Evolutionary conservation across 2,113 vertebrate genomes (phyloP).

Genomic region (Lagopus muta): DNA sequence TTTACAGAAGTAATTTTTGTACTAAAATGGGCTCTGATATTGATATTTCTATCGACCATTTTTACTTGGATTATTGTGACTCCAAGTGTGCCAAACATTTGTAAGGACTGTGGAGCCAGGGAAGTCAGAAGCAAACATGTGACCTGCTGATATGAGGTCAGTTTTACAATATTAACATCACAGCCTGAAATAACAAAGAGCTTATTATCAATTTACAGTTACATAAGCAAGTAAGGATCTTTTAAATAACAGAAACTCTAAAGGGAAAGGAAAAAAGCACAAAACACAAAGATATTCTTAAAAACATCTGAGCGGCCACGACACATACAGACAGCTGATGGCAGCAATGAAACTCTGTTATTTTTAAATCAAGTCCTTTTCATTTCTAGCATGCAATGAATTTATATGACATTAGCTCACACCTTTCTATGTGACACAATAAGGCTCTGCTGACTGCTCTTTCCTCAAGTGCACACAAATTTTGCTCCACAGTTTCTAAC

Average conservation of each 20-base stretch:
- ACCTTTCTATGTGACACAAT: background rate
- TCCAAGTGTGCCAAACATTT: background rate
- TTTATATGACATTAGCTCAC: conserved; percentile 1
- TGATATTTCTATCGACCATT: background rate
- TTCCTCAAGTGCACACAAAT: background rate
- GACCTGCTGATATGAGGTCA: background rate
- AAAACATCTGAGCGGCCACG: background rate
- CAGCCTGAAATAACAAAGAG: background rate
- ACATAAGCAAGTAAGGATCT: background rate
- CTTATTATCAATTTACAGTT: background rate
- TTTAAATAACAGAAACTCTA: conserved; percentile 1
- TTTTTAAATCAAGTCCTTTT: conserved; percentile 1
- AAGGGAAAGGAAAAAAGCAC: background rate
- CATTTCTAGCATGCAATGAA: background rate
- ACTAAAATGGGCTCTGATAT: background rate
- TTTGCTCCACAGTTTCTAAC: background rate
- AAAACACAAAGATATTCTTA: background rate
- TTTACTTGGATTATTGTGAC: background rate
- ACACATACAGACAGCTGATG: background rate
- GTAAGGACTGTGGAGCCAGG: background rate
- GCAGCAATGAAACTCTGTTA: background rate
- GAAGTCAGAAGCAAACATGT: background rate
- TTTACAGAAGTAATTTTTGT: background rate
- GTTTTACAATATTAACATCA: background rate
- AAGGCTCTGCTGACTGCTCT: background rate